phyloP scores from a whole-genome alignment of 1,140 invertebrate genomes.

The Chelonus insularis region DNA sequence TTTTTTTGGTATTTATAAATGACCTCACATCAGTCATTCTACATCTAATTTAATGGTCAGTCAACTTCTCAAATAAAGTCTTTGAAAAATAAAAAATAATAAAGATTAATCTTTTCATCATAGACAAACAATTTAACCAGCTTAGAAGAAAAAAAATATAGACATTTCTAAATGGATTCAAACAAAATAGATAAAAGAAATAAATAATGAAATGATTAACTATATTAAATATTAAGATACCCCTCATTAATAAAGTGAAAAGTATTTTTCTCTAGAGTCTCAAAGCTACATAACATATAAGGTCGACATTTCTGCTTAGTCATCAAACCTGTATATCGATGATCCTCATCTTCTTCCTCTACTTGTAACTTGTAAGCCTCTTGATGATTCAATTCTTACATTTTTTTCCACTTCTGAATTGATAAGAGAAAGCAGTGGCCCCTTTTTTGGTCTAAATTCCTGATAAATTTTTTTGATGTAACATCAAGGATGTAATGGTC shows the following conservation, averaged over 20 bases:
- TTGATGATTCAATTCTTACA: constrained; percentile 29
- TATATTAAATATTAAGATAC: not conserved
- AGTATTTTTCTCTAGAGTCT: not conserved
- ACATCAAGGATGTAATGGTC: too few species aligned
- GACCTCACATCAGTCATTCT: too few species aligned
- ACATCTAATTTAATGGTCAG: too few species aligned
- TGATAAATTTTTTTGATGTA: not conserved
- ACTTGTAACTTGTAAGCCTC: not conserved
- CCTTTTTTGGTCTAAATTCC: constrained; percentile 18
- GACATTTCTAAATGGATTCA: too few species aligned
- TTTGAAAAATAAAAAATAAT: too few species aligned
- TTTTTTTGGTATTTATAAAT: too few species aligned
- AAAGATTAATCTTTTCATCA: too few species aligned
- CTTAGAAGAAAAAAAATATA: too few species aligned
- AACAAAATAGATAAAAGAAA: not conserved
- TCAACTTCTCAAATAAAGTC: too few species aligned
- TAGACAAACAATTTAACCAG: too few species aligned
- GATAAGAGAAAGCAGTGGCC: constrained; percentile 34
- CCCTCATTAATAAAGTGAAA: constrained; percentile 5
- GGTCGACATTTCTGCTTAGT: constrained; percentile 16
- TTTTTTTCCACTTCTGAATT: constrained; percentile 36
- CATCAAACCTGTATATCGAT: constrained; percentile 12
- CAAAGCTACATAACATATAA: not conserved
- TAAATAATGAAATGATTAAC: constrained; percentile 1
- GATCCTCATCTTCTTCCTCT: not conserved